Percentiles rank a stretch among this genome's conserved stretches.
These are phyloP conservation scores for Gonatopus flavifemur DNA, from an alignment of 1,140 invertebrate species.

Conservation along the genomic window DNA sequence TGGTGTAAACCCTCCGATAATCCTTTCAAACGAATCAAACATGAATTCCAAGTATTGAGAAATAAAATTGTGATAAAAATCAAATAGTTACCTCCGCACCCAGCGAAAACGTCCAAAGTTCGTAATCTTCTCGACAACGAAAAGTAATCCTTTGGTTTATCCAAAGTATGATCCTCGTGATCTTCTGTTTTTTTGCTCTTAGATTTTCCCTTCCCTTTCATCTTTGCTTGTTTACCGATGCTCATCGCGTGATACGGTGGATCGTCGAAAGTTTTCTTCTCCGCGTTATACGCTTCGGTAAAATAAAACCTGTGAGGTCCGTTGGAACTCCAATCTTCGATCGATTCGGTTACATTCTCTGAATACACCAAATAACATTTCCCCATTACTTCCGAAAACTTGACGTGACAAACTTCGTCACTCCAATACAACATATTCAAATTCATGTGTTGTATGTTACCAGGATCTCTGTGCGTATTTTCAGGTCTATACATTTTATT, in stretches of 20 bases:
- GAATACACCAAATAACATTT: constrained; percentile 66
- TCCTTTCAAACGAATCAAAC: constrained; percentile 30
- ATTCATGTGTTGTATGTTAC: constrained; percentile 65
- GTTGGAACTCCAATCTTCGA: constrained; percentile 65
- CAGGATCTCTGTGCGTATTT: constrained; percentile 66
- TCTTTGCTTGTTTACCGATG: constrained; percentile 65
- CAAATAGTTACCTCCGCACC: constrained; percentile 72
- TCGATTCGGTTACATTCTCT: constrained; percentile 58
- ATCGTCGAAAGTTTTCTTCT: constrained; percentile 63
- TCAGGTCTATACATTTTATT: constrained; percentile 78
- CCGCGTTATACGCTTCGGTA: constrained; percentile 67
- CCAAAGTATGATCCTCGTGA: constrained; percentile 16
- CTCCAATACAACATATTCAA: constrained; percentile 79
- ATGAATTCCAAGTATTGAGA: not conserved
- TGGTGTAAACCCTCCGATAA: constrained; percentile 74
- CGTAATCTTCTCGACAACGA: constrained; percentile 59
- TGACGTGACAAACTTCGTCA: constrained; percentile 65
- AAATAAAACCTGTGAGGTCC: constrained; percentile 80
- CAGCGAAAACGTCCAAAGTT: constrained; percentile 85
- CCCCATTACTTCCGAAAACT: constrained; percentile 60
- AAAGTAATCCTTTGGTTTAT: constrained; percentile 38
- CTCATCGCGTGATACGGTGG: constrained; percentile 63
- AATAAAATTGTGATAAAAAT: constrained; percentile 1
- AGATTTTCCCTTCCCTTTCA: constrained; percentile 65
- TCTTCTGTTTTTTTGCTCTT: constrained; percentile 65